Evolutionary conservation across 2,797 vertebrate species (phyloP).

Genomic region (Pogoniulus pusillus): DNA sequence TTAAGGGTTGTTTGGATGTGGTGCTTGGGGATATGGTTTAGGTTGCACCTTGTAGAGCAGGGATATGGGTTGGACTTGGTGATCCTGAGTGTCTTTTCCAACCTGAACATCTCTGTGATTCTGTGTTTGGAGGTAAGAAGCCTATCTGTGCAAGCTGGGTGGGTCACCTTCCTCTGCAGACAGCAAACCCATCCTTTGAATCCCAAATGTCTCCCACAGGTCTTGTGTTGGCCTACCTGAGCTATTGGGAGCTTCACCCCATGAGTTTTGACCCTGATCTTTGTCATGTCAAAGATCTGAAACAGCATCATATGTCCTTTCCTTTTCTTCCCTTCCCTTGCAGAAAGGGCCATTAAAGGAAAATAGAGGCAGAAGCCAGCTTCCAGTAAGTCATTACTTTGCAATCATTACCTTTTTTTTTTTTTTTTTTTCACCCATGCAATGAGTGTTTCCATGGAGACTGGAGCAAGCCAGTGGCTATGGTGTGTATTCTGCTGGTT

Average conservation of each 20-base stretch:
- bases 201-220: neutral
- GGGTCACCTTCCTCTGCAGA: neutral
- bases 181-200: neutral
- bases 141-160: neutral
- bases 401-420: neutral
- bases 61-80: too few species aligned
- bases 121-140: neutral
- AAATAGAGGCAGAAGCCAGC: slow-evolving; percentile 18
- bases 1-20: too few species aligned
- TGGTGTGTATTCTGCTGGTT: neutral
- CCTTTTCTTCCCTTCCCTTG: neutral
- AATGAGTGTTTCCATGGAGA: slow-evolving; percentile 64
- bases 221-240: neutral
- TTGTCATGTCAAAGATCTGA: neutral
- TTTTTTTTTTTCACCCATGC: neutral
- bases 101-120: too few species aligned
- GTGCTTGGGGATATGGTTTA: too few species aligned
- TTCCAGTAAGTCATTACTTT: slow-evolving; percentile 56
- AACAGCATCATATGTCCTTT: neutral
- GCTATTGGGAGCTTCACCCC: neutral
- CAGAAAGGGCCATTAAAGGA: neutral
- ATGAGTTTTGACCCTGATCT: neutral
- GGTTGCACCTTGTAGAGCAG: too few species aligned
- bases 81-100: too few species aligned
- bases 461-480: slow-evolving; percentile 5